Percentiles rank a stretch among this genome's conserved stretches.
These are phyloP conservation scores for Gobio occitaniae DNA, from an alignment of 2,797 vertebrate species.

Conservation along the genomic window DNA sequence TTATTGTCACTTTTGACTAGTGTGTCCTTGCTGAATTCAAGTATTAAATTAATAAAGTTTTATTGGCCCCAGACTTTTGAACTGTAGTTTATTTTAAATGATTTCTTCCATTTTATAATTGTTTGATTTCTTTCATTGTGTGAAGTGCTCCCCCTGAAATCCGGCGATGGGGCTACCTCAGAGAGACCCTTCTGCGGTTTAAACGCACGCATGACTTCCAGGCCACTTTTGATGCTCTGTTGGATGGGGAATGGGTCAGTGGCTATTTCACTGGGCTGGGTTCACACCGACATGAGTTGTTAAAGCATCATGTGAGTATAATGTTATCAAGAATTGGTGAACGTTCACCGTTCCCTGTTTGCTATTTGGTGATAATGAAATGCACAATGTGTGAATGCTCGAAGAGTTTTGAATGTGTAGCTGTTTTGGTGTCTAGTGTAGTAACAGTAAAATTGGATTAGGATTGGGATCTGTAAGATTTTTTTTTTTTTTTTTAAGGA, in stretches of 20 bases:
- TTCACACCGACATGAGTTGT: constrained; percentile 84
- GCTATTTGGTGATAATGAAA: too few relatives aligned
- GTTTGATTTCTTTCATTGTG: neutral
- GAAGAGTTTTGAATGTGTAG: neutral
- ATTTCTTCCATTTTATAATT: neutral
- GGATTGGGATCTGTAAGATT: too few relatives aligned
- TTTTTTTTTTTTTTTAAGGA: neutral
- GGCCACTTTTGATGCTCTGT: constrained; percentile 85
- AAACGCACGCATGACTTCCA: constrained; percentile 88
- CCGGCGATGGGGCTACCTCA: constrained; percentile 88
- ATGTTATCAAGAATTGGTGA: neutral
- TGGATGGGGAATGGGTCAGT: constrained; percentile 85
- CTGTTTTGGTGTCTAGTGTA: neutral
- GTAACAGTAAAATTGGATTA: too few relatives aligned
- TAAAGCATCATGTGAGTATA: constrained; percentile 87
- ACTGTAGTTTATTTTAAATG: neutral
- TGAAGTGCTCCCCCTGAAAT: constrained; percentile 84
- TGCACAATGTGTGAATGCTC: neutral
- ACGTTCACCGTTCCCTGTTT: neutral
- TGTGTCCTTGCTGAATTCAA: neutral
- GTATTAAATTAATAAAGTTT: neutral
- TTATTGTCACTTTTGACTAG: neutral
- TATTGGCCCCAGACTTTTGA: neutral
- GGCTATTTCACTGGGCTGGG: constrained; percentile 85
- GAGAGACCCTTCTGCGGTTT: constrained; percentile 88